Conservation (phyloP, 2,888 invertebrate species). For the Papilio gigon region DNA sequence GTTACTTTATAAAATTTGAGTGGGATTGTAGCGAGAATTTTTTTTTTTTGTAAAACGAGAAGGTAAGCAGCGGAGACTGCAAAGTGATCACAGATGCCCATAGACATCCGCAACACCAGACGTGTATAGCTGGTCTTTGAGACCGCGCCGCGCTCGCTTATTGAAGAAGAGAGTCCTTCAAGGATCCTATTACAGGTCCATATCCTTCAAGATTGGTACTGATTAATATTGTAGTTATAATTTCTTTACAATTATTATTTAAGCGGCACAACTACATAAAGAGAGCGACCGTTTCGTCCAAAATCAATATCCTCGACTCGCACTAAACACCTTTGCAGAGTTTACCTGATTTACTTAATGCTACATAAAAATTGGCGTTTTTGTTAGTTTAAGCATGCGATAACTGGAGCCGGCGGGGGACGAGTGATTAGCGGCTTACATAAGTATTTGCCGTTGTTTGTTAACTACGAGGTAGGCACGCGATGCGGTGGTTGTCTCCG, state of each 20-base stretch:
- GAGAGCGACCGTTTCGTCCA: background rate
- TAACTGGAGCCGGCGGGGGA: background rate
- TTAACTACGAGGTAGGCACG: conserved; percentile 23
- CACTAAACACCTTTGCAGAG: conserved; percentile 1
- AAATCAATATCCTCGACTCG: background rate
- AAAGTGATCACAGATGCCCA: no score
- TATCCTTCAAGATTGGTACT: no score
- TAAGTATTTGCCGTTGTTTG: conserved; percentile 21
- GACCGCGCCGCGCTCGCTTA: no score
- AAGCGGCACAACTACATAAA: background rate
- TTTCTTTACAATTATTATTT: background rate
- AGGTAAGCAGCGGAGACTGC: no score
- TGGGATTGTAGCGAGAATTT: no score
- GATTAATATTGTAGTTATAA: no score
- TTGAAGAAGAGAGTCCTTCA: no score
- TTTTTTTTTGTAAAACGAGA: no score
- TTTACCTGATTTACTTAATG: conserved; percentile 20
- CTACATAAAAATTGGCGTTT: conserved; percentile 11
- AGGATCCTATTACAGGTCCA: no score
- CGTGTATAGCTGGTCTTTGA: no score
- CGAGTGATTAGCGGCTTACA: conserved; percentile 27
- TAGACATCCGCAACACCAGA: no score
- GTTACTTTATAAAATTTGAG: no score
- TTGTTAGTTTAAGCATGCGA: conserved; percentile 17
- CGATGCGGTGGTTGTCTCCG: conserved; percentile 26